phyloP scores from a whole-genome alignment of 2,113 vertebrate species.

The Pyxicephalus adspersus region DNA sequence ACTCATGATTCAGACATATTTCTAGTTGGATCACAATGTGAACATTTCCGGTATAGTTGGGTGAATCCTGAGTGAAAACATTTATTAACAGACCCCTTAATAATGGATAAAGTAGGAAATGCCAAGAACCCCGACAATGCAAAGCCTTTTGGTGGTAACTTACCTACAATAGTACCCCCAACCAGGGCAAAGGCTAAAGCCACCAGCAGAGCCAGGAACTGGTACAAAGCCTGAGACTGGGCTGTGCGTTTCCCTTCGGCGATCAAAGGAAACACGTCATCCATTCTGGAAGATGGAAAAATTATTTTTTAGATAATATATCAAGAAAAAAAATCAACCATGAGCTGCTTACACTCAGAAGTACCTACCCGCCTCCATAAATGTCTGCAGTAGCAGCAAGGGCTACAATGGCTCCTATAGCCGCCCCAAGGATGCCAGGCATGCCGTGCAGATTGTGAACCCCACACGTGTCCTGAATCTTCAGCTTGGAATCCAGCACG shows the following conservation, averaged over 20 bases:
- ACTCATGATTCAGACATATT: too few species aligned
- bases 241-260: not conserved
- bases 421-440: conserved; percentile 83
- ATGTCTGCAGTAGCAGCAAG: conserved; percentile 70
- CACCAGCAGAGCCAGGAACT: conserved; percentile 77
- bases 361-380: conserved; percentile 80
- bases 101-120: not conserved
- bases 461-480: conserved; percentile 86
- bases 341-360: not conserved
- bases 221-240: conserved; percentile 67
- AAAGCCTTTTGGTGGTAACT: conserved; percentile 58
- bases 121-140: too few species aligned
- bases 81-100: not conserved
- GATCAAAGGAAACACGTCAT: conserved; percentile 75
- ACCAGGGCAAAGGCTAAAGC: conserved; percentile 78
- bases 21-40: not conserved
- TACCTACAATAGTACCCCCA: conserved; percentile 84
- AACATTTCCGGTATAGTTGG: too few species aligned
- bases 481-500: conserved; percentile 77
- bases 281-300: conserved; percentile 67
- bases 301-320: not conserved
- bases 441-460: conserved; percentile 90
- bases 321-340: not conserved
- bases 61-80: too few species aligned
- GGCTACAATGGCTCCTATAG: conserved; percentile 80